Evolutionary conservation across 2,888 invertebrate genomes (phyloP).

Genomic region (Cephus runcator): DNA sequence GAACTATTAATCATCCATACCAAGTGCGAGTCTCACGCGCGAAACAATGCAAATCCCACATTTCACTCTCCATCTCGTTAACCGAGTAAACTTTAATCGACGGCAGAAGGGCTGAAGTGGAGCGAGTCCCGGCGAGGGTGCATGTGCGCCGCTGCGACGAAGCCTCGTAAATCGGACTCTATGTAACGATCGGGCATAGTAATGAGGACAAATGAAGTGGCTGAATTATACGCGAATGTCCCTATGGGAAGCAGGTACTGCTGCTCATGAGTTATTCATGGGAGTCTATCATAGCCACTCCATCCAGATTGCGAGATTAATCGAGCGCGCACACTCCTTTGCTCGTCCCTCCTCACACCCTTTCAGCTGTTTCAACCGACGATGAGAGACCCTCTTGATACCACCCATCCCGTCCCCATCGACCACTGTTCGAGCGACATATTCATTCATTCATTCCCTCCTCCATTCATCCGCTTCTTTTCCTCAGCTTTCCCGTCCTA

Average conservation of each 20-base stretch:
- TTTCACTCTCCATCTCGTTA: neutral
- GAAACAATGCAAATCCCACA: neutral
- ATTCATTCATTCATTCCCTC: neutral
- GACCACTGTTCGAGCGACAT: neutral
- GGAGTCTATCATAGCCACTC: slow-evolving; percentile 63
- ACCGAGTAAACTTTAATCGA: neutral
- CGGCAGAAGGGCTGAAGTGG: neutral
- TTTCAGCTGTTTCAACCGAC: neutral
- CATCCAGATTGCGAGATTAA: slow-evolving; percentile 64
- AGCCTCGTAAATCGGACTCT: slow-evolving; percentile 51
- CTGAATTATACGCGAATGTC: slow-evolving; percentile 62
- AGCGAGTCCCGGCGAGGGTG: neutral
- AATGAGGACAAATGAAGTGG: slow-evolving; percentile 64
- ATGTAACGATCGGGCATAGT: slow-evolving; percentile 60
- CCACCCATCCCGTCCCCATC: neutral
- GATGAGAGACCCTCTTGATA: neutral
- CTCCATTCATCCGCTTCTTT: slow-evolving; percentile 12
- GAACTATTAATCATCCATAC: neutral
- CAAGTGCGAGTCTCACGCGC: neutral
- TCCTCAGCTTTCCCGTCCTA: neutral
- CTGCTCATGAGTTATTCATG: slow-evolving; percentile 63
- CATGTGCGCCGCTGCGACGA: neutral
- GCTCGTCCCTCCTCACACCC: slow-evolving; percentile 34
- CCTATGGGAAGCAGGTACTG: slow-evolving; percentile 51
- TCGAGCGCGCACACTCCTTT: slow-evolving; percentile 59